Base-by-base conservation (phyloP, 2,797 vertebrate genomes). In the Amblyopsis hoosieri region DNA sequence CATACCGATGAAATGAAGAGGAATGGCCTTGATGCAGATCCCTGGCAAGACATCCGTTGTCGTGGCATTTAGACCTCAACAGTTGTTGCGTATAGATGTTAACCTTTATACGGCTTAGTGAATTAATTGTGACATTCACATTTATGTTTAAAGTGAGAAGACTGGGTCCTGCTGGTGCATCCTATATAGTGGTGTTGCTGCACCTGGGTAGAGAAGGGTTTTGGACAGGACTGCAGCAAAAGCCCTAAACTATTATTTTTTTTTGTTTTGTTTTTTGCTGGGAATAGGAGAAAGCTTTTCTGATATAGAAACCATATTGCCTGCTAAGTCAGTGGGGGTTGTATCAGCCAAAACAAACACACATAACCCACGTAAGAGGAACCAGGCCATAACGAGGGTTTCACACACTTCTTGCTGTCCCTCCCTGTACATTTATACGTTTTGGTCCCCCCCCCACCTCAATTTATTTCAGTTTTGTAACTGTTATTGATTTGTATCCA, bases 221-320 rank as follows among this genome's bases (percentile, higher is more conserved):
- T 55, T 45, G 29, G 15, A 51, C 45, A 2, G 52, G 49, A 57
- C 55, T 53, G 63, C 45, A 57, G 31, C 37, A 49, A 53, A 15
- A 51, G 71, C 62, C 51, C 48, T 42, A 2, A 42, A 42, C 37
- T 9, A 56, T 33, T 29, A 23, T 52, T 67, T 73, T 29, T 29
- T 52, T 67, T 73, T 74, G 66, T 54, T 31, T 60, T 75, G 75
- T 80, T 42, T 63, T 76, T 76, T 80, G 71, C 60, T 67, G 60
- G 64, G 45, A 76, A 56, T 60, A 48, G 49, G 47, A 74, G 56
- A 74, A 54, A 19, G 14, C 57, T 69, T 15, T 3, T 1, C 57
- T 85, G 76, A 86, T 85, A 74, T 69, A 76, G 67, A 84, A 82
- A 87, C 66, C 85, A 81, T 29, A 79, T 84, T 85, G 76, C 65